These are phyloP conservation scores for Frankliniella fusca DNA, from an alignment of 2,888 invertebrate genomes.

Conservation along the genomic window DNA sequence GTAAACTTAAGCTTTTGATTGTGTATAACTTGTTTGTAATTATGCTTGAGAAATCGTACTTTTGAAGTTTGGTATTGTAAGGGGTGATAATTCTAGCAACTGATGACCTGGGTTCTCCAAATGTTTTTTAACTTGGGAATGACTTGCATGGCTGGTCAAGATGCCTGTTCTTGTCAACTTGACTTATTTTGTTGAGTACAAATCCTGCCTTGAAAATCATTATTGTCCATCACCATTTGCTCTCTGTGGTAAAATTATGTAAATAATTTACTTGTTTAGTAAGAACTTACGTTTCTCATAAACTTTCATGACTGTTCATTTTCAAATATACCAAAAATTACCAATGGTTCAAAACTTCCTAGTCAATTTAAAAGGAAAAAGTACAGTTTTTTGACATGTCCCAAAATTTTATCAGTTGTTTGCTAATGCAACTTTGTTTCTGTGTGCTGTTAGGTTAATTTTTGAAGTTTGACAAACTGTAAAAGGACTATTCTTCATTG, in stretches of 20 bases:
- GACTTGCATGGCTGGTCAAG: neutral
- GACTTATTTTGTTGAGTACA: neutral
- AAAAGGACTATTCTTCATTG: neutral
- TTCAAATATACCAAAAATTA: conserved; percentile 2
- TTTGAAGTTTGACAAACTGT: too few relatives aligned
- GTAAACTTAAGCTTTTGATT: neutral
- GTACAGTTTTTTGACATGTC: conserved; percentile 2
- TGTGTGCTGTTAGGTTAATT: too few relatives aligned
- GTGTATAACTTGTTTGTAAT: neutral
- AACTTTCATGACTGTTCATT: neutral
- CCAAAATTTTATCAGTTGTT: neutral
- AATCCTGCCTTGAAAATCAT: neutral
- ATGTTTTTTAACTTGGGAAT: neutral
- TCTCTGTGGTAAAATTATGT: neutral
- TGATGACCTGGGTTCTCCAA: too few relatives aligned
- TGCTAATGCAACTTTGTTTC: too few relatives aligned
- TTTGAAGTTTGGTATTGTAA: too few relatives aligned
- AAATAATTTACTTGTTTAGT: neutral
- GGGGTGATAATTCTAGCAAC: too few relatives aligned
- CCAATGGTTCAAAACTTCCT: conserved; percentile 21
- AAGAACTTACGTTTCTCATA: neutral
- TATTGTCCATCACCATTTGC: neutral
- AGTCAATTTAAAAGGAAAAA: neutral
- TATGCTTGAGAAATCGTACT: neutral
- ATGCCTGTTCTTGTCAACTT: neutral